These are phyloP conservation scores for Cancer borealis DNA, from an alignment of 2,888 invertebrate species.

Conservation along the genomic window DNA sequence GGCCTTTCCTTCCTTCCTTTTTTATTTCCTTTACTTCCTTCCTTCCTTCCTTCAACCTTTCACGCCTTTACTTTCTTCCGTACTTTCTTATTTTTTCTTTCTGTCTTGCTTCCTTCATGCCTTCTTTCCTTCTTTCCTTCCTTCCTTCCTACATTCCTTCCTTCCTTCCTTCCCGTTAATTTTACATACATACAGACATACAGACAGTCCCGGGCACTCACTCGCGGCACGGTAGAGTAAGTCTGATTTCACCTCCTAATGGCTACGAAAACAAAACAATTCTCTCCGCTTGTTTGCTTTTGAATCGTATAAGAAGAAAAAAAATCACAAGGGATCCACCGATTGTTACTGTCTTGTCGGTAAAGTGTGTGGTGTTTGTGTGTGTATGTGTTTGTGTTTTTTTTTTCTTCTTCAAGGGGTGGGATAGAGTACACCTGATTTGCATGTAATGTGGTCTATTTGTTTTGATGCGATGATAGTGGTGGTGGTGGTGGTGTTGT, in stretches of 20 bases:
- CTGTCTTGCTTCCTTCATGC: no score
- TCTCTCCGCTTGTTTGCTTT: background rate
- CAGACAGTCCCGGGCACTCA: no score
- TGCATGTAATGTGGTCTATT: conserved; percentile 10
- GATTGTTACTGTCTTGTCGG: background rate
- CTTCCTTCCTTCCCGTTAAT: background rate
- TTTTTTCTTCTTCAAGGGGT: background rate
- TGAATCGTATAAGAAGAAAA: background rate
- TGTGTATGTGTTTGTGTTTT: no score
- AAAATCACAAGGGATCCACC: background rate
- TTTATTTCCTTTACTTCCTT: no score
- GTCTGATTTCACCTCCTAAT: background rate
- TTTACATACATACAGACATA: no score
- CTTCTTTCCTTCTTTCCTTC: no score
- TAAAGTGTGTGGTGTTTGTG: background rate
- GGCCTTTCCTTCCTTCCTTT: no score
- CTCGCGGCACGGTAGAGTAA: background rate
- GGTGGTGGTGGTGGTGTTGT: background rate
- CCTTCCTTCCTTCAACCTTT: background rate
- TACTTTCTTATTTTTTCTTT: no score
- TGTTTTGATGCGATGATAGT: background rate
- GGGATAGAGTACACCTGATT: background rate
- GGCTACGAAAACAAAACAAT: background rate
- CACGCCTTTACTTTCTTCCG: background rate
- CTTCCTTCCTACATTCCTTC: background rate